Percentiles rank a stretch among this genome's conserved stretches.
Evolutionary conservation across 2,797 vertebrate species (phyloP).

Genomic region (Lepus oiostolus): DNA sequence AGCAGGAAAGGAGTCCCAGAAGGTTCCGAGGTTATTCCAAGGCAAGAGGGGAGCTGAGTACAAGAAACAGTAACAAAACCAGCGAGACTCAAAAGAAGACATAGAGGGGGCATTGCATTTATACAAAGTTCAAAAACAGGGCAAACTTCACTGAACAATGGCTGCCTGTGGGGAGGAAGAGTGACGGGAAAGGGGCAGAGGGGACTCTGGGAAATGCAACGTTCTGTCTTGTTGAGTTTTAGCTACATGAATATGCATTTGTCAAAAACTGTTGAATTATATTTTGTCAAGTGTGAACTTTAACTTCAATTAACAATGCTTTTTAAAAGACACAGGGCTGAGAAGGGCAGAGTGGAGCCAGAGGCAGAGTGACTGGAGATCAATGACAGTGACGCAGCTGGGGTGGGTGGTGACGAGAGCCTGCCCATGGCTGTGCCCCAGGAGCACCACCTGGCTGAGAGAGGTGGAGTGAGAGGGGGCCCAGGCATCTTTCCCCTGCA

Average conservation of each 20-base stretch:
- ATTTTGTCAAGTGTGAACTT: background rate
- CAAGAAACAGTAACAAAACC: background rate
- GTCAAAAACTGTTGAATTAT: background rate
- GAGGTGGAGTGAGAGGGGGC: accelerated
- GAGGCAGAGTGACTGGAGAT: no score
- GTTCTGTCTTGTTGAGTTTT: background rate
- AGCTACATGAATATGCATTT: background rate
- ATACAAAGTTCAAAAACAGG: background rate
- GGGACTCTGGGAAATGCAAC: no score
- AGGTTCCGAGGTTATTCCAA: background rate
- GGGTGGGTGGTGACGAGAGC: accelerated
- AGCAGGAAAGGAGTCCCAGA: background rate
- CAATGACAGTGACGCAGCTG: accelerated
- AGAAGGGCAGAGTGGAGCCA: background rate
- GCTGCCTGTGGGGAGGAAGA: no score
- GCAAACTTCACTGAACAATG: background rate
- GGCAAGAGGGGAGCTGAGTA: background rate
- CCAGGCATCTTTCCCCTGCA: background rate
- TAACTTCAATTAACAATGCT: background rate
- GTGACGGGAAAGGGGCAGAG: background rate
- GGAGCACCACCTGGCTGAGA: background rate
- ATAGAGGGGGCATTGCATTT: accelerated
- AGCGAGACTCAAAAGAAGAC: background rate
- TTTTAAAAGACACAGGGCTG: background rate
- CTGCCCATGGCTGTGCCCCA: accelerated